A percentile compares a stretch with the other conserved stretches of the same genome.
phyloP scores from a whole-genome alignment of 2,113 vertebrate species.

The Gavia stellata region DNA sequence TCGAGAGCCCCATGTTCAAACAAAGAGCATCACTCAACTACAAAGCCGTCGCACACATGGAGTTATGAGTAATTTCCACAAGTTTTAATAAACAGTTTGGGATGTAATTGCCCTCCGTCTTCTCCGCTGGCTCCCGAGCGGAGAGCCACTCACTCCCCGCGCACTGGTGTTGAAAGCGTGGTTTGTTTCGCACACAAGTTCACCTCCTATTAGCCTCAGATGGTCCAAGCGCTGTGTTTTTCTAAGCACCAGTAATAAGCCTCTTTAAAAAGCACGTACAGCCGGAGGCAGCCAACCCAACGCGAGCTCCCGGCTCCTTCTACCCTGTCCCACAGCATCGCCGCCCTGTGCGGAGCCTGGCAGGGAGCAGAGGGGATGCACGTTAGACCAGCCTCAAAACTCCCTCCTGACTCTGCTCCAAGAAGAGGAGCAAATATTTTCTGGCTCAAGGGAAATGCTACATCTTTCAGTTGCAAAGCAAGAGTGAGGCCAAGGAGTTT shows the following conservation, averaged over 20 bases:
- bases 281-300: rapidly evolving
- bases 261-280: not conserved
- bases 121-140: not conserved
- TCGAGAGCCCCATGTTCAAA: slow-evolving; percentile 23
- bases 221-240: slow-evolving; percentile 5
- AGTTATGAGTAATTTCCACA: slow-evolving; percentile 53
- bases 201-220: not conserved
- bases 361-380: not conserved
- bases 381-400: not conserved
- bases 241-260: not conserved
- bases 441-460: not conserved
- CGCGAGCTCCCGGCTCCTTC: not conserved
- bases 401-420: not conserved
- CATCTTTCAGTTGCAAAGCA: slow-evolving; percentile 21
- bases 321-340: rapidly evolving
- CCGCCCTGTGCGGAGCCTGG: rapidly evolving
- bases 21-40: slow-evolving; percentile 55
- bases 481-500: not conserved
- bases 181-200: slow-evolving; percentile 14
- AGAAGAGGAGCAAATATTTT: not conserved
- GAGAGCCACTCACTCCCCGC: not conserved
- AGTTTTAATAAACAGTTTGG: slow-evolving; percentile 51
- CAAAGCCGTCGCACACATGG: not conserved
- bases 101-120: not conserved
- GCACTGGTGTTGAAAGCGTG: slow-evolving; percentile 33